These are phyloP conservation scores for Alfaro cultratus DNA, from an alignment of 2,797 vertebrate species.

Conservation along the genomic window DNA sequence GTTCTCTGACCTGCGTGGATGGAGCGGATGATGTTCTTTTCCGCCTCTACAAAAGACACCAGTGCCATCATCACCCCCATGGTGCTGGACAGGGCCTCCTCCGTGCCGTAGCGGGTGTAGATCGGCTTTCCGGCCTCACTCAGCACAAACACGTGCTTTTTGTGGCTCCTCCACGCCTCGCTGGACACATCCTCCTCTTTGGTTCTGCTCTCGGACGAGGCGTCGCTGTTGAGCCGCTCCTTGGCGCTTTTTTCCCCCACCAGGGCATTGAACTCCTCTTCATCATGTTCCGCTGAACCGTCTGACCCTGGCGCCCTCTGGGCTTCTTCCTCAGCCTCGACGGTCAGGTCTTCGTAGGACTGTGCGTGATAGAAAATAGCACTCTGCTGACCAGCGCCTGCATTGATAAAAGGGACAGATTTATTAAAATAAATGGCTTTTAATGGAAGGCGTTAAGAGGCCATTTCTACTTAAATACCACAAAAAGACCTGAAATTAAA, in stretches of 20 bases:
- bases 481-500: neutral
- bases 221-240: slow-evolving; percentile 74
- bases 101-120: slow-evolving; percentile 94
- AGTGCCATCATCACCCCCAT: slow-evolving; percentile 98
- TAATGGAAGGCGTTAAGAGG: neutral
- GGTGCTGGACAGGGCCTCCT: slow-evolving; percentile 96
- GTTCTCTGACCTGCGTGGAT: slow-evolving; percentile 90
- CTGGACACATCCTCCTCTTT: slow-evolving; percentile 89
- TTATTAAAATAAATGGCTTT: neutral
- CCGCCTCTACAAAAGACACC: slow-evolving; percentile 93
- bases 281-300: slow-evolving; percentile 61
- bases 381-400: slow-evolving; percentile 91
- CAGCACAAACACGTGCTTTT: slow-evolving; percentile 94
- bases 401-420: neutral
- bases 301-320: slow-evolving; percentile 43
- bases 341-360: slow-evolving; percentile 94
- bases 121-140: slow-evolving; percentile 98
- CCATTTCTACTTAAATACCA: neutral
- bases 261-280: slow-evolving; percentile 74
- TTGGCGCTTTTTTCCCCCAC: slow-evolving; percentile 53
- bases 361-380: slow-evolving; percentile 93
- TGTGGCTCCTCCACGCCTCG: slow-evolving; percentile 90
- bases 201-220: slow-evolving; percentile 67
- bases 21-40: slow-evolving; percentile 94
- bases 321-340: slow-evolving; percentile 72